Percentiles rank a stretch among this genome's conserved stretches.
These are phyloP conservation scores for Whitmania pigra DNA, from an alignment of 1,140 invertebrate genomes.

Conservation along the genomic window DNA sequence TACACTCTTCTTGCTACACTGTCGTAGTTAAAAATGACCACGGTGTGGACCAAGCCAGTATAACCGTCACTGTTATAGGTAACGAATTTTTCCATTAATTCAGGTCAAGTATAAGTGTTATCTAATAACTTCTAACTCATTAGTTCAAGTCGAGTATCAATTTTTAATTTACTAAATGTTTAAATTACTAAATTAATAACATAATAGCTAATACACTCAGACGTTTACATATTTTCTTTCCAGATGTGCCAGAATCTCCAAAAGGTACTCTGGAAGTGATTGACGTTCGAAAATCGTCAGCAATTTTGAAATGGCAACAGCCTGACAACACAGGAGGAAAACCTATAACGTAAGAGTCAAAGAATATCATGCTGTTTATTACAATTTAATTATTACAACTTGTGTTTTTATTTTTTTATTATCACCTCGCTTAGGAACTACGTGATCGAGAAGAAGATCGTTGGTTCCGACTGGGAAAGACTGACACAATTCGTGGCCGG, in stretches of 20 bases:
- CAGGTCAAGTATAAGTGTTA: no score
- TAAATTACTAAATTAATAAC: background rate
- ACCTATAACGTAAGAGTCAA: constrained; percentile 33
- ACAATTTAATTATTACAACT: background rate
- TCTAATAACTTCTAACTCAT: no score
- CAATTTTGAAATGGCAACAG: constrained; percentile 53
- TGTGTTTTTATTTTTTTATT: no score
- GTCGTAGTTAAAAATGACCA: background rate
- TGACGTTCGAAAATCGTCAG: constrained; percentile 56
- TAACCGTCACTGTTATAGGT: background rate
- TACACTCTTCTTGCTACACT: background rate
- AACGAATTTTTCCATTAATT: background rate
- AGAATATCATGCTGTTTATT: background rate
- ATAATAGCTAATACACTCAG: background rate
- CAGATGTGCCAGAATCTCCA: constrained; percentile 57
- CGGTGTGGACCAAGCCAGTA: background rate
- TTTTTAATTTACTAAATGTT: no score
- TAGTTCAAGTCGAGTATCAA: no score
- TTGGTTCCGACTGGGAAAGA: constrained; percentile 30
- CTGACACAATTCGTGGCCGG: constrained; percentile 2
- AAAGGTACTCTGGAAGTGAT: constrained; percentile 61
- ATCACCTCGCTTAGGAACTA: constrained; percentile 50
- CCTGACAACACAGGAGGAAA: constrained; percentile 34
- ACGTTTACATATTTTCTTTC: background rate
- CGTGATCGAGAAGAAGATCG: constrained; percentile 83